phyloP scores from a whole-genome alignment of 2,888 invertebrate species.

The Oxystoma pomonae region DNA sequence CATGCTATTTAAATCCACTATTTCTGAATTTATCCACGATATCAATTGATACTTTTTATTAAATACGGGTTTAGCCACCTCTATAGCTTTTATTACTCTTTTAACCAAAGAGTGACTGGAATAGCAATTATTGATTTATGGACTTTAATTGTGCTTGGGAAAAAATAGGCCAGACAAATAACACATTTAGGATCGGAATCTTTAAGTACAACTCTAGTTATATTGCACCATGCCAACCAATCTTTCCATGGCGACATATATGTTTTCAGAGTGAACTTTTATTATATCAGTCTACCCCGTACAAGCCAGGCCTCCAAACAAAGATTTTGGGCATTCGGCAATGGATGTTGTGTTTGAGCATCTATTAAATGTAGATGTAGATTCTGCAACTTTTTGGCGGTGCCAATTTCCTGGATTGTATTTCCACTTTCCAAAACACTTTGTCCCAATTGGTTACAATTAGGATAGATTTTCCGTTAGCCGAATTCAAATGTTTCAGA shows the following conservation, averaged over 20 bases:
- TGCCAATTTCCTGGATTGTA: not conserved
- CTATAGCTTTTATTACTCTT: constrained; percentile 11
- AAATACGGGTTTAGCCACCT: not conserved
- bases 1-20: constrained; percentile 4
- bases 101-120: not conserved
- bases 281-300: not conserved
- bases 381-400: not conserved
- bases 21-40: constrained; percentile 8
- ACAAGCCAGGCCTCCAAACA: not conserved
- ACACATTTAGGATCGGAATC: not conserved
- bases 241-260: constrained; percentile 15
- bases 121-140: not conserved
- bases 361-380: not conserved
- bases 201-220: not conserved
- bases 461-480: not conserved
- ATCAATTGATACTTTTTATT: constrained; percentile 8
- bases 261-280: constrained; percentile 9
- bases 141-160: not conserved
- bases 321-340: not conserved
- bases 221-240: constrained; percentile 9
- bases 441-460: not conserved
- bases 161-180: not conserved
- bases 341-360: not conserved
- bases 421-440: not conserved
- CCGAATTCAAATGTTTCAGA: not conserved